A percentile compares a stretch with the other conserved stretches of the same genome.
phyloP scores from a whole-genome alignment of 2,113 vertebrate genomes.

The Corydoras maculifer region DNA sequence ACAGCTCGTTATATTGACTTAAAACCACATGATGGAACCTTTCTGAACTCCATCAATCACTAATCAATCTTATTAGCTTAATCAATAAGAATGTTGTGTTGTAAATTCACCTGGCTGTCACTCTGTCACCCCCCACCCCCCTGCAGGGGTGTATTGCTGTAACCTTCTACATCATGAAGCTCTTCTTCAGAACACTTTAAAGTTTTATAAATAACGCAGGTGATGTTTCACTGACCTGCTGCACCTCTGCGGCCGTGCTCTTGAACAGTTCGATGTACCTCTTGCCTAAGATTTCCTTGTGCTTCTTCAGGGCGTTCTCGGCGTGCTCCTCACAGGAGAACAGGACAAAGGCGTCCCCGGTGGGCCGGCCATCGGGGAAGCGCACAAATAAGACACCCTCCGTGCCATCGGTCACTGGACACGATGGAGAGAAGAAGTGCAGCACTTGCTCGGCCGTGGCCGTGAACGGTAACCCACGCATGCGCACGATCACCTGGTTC shows the following conservation, averaged over 20 bases:
- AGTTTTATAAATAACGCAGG: too few species aligned
- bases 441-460: constrained; percentile 86
- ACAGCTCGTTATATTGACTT: too few species aligned
- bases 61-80: too few species aligned
- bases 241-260: constrained; percentile 93
- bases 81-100: too few species aligned
- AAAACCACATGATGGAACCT: too few species aligned
- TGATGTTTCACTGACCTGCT: constrained; percentile 71
- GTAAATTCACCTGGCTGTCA: too few species aligned
- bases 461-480: constrained; percentile 89
- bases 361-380: constrained; percentile 80
- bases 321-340: constrained; percentile 92
- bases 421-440: constrained; percentile 74
- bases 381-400: constrained; percentile 51
- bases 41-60: too few species aligned
- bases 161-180: too few species aligned
- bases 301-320: constrained; percentile 87
- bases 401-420: constrained; percentile 70
- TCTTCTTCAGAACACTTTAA: too few species aligned
- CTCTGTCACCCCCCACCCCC: too few species aligned
- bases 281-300: constrained; percentile 92
- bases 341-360: constrained; percentile 91
- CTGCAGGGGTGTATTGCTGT: too few species aligned
- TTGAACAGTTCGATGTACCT: constrained; percentile 96
- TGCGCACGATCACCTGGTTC: constrained; percentile 88